These are phyloP conservation scores for Pseudochirops cupreus DNA, from an alignment of 2,797 vertebrate genomes.

Conservation along the genomic window DNA sequence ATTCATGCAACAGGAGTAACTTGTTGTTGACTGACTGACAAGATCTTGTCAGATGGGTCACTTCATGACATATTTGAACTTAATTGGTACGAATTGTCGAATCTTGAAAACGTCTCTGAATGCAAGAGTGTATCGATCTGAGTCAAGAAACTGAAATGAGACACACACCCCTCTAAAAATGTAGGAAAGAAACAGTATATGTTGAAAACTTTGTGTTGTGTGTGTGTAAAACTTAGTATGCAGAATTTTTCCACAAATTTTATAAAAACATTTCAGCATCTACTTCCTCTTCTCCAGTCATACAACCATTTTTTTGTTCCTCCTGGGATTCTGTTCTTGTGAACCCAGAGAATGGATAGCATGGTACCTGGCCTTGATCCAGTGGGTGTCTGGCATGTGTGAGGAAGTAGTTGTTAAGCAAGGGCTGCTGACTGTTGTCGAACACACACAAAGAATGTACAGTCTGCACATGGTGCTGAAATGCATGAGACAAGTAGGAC, in stretches of 20 bases:
- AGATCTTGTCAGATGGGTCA: slow-evolving; percentile 55
- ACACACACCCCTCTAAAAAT: not conserved
- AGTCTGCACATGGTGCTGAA: slow-evolving; percentile 69
- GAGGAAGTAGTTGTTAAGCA: slow-evolving; percentile 70
- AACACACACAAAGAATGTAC: slow-evolving; percentile 64
- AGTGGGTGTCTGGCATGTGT: slow-evolving; percentile 70
- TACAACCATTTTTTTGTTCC: not conserved
- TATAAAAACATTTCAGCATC: not conserved
- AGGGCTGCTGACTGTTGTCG: slow-evolving; percentile 74
- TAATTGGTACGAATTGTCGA: slow-evolving; percentile 70
- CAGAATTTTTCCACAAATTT: not conserved
- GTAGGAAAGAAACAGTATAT: not conserved
- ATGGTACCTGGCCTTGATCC: slow-evolving; percentile 72
- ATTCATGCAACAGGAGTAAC: slow-evolving; percentile 56
- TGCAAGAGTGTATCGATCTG: slow-evolving; percentile 55
- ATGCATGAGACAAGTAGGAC: slow-evolving; percentile 73
- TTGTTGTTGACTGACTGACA: slow-evolving; percentile 63
- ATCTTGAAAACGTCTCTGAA: slow-evolving; percentile 39
- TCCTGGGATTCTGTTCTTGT: not conserved
- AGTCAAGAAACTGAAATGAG: slow-evolving; percentile 18
- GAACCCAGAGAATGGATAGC: slow-evolving; percentile 51
- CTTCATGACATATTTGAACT: slow-evolving; percentile 65
- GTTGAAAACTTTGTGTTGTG: not conserved
- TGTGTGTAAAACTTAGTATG: not conserved
- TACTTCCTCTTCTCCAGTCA: not conserved